These are phyloP conservation scores for Zygaena filipendulae DNA, from an alignment of 2,888 invertebrate species.

Conservation along the genomic window DNA sequence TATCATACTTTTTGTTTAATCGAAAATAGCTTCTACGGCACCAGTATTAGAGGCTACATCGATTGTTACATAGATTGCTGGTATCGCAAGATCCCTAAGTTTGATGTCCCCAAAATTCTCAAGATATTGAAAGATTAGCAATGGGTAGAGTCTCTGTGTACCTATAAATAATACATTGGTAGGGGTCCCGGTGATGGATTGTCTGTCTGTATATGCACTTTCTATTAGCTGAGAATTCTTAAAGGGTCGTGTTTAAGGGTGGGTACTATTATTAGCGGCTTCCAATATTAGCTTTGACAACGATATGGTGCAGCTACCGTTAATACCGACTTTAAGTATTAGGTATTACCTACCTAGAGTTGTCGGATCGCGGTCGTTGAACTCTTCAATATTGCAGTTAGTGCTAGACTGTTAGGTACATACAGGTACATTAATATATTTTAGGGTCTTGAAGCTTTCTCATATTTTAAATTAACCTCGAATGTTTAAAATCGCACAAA, in stretches of 20 bases:
- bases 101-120: conserved; percentile 53
- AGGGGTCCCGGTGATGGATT: conserved; percentile 59
- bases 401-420: too few species aligned
- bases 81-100: conserved; percentile 31
- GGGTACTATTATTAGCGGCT: conserved; percentile 48
- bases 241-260: conserved; percentile 58
- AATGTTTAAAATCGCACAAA: too few species aligned
- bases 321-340: too few species aligned
- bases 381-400: too few species aligned
- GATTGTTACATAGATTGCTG: conserved; percentile 13
- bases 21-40: conserved; percentile 5
- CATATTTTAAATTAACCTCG: too few species aligned
- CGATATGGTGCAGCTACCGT: conserved; percentile 32
- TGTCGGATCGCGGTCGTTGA: too few species aligned
- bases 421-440: too few species aligned
- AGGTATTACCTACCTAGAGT: too few species aligned
- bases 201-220: conserved; percentile 59
- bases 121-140: conserved; percentile 69
- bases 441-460: too few species aligned
- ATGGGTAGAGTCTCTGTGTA: conserved; percentile 47
- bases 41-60: not conserved
- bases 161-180: conserved; percentile 66
- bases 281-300: conserved; percentile 57
- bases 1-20: not conserved
- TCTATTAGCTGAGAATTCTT: conserved; percentile 65